Conservation (phyloP, 2,888 invertebrate species). For the Tenthredo notha region DNA sequence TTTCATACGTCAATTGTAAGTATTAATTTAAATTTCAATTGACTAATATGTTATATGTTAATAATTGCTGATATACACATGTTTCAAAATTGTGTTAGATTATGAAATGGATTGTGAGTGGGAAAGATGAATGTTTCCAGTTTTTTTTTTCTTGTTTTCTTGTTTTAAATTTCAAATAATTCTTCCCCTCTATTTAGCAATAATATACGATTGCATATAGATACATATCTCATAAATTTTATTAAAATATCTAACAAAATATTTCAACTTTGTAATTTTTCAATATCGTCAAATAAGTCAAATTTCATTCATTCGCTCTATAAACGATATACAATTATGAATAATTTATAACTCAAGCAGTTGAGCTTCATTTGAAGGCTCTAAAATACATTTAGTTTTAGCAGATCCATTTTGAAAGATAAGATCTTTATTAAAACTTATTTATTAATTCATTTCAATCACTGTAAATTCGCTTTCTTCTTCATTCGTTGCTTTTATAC, state of each 20-base stretch:
- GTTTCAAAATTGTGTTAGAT: background rate
- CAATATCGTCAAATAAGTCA: background rate
- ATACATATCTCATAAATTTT: slow-evolving; percentile 7
- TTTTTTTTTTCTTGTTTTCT: background rate
- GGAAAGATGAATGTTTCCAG: background rate
- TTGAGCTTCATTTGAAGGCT: background rate
- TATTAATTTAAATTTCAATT: background rate
- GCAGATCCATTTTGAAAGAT: background rate
- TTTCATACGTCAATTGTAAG: slow-evolving; percentile 21
- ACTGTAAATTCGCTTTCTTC: background rate
- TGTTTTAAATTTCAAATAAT: background rate
- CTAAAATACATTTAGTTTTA: background rate
- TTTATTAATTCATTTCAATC: slow-evolving; percentile 24
- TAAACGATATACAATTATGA: background rate
- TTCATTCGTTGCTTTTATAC: slow-evolving; percentile 32
- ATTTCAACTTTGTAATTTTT: slow-evolving; percentile 1
- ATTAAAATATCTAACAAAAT: slow-evolving; percentile 17
- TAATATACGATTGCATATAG: background rate
- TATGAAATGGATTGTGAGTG: background rate
- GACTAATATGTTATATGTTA: slow-evolving; percentile 16
- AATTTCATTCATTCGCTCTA: background rate
- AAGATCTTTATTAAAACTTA: slow-evolving; percentile 21
- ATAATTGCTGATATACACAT: slow-evolving; percentile 21
- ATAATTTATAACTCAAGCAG: background rate
- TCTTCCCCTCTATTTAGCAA: background rate